These are phyloP conservation scores for Phyto melanocephala DNA, from an alignment of 2,888 invertebrate genomes.

Conservation along the genomic window DNA sequence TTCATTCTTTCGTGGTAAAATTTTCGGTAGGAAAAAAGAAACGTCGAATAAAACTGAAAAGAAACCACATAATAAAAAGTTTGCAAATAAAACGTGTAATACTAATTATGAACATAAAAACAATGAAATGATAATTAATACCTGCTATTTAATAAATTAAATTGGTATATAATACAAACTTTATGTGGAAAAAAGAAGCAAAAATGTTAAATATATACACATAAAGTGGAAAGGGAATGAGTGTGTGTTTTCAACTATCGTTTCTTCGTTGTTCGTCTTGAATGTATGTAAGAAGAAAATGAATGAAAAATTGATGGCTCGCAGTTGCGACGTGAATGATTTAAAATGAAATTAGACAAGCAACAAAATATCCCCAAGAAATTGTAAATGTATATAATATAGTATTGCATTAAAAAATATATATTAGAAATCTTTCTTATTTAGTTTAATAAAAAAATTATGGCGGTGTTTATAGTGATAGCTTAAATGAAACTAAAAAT, in stretches of 20 bases:
- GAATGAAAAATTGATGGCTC: conserved; percentile 58
- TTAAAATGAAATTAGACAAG: conserved; percentile 55
- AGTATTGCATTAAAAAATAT: conserved; percentile 9
- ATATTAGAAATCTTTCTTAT: conserved; percentile 5
- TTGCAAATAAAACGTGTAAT: conserved; percentile 62
- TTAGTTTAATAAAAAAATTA: conserved; percentile 11
- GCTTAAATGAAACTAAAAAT: too few relatives aligned
- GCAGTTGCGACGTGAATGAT: conserved; percentile 59
- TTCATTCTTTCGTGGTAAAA: conserved; percentile 66
- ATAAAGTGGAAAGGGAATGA: conserved; percentile 49
- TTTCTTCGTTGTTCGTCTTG: conserved; percentile 54
- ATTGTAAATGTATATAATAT: conserved; percentile 44
- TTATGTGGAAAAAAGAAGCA: conserved; percentile 18
- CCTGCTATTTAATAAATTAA: neutral
- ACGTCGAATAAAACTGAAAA: conserved; percentile 54
- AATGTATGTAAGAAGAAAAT: conserved; percentile 54
- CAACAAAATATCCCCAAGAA: conserved; percentile 56
- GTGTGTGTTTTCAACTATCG: conserved; percentile 53
- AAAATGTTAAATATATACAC: neutral
- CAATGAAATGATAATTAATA: conserved; percentile 19
- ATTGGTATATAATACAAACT: conserved; percentile 42
- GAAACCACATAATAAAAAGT: conserved; percentile 58
- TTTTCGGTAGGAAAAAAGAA: conserved; percentile 62
- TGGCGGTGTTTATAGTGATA: neutral
- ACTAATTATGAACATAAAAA: conserved; percentile 20